Base-by-base conservation (phyloP, 1,140 invertebrate genomes). In the Hermetia illucens region DNA sequence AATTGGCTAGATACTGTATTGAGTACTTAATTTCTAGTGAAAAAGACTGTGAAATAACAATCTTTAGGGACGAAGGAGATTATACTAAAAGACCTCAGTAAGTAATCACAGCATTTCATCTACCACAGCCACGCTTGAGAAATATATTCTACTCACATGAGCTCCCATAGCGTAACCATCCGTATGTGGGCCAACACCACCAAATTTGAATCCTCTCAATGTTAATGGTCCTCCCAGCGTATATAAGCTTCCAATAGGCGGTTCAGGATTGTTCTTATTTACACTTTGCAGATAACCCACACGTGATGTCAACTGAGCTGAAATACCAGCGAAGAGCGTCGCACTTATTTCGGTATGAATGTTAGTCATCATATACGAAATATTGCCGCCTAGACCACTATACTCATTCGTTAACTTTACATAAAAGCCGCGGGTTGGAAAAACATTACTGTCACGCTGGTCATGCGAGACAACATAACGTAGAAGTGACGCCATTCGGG, bases 181-280 rank as follows among this genome's bases (percentile, higher is more conserved):
- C 8, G 51, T 33, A 13, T 55, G 50, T 4, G 55, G 52, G 5
- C 55, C 55, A 34, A 52, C 57, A 10, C 57, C 44, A 13, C 55
- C 58, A 33, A 43, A 57, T 32, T 52, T 47, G 21, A 60, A 61
- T 21, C 58, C 58, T 5, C 58, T 42, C 21, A 61, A 21, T 2
- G 57, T 54, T 29, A 54, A 16, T 0, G 58, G 53, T 1, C 58
- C 58, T n/a, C 58, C 58, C 24, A 58, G 53, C 29, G 55, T 58
- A 41, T 54, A 61, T 22, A 58, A 25, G 42, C 48, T 57, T 29
- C 35, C 52, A 9, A 61, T 49, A 12, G 58, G 58, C 33, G 57
- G 39, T n/a, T 40, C 35, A 21, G 49, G 53, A 0, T 52, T 52
- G 12, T 52, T 41, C 24, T 54, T 52, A 1, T 53, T 54, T 31